Evolutionary conservation across 23 tunicate genomes (phyloP).

Genomic region (Oikopleura dioica): DNA sequence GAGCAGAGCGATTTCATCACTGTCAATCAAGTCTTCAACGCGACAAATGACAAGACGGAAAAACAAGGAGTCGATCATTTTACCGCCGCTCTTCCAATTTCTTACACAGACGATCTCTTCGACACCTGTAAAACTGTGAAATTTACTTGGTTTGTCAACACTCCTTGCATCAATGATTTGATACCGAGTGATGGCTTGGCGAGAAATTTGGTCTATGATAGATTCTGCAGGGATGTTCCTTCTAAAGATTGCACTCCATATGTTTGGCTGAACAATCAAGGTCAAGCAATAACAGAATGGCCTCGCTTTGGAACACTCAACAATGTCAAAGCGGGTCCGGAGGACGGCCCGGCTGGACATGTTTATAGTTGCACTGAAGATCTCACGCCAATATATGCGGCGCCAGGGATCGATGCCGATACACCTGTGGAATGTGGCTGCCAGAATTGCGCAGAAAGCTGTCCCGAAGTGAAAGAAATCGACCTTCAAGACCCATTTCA

Average conservation of each 20-base stretch:
- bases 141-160: background rate
- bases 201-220: no score
- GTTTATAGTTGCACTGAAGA: background rate
- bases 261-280: background rate
- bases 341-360: background rate
- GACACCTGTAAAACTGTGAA: background rate
- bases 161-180: no score
- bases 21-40: background rate
- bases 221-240: background rate
- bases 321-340: no score
- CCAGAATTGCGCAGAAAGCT: no score
- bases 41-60: background rate
- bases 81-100: background rate
- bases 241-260: background rate
- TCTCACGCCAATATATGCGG: background rate
- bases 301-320: constrained; percentile 5
- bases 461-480: no score
- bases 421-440: no score
- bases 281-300: background rate
- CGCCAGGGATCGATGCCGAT: background rate
- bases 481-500: no score
- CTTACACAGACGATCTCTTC: background rate
- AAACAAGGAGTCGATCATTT: background rate
- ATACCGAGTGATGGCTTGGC: no score
- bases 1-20: background rate